A percentile compares a stretch with the other conserved stretches of the same genome.
Conservation (phyloP, 2,113 vertebrate species). For the Myrmecophaga tridactyla region DNA sequence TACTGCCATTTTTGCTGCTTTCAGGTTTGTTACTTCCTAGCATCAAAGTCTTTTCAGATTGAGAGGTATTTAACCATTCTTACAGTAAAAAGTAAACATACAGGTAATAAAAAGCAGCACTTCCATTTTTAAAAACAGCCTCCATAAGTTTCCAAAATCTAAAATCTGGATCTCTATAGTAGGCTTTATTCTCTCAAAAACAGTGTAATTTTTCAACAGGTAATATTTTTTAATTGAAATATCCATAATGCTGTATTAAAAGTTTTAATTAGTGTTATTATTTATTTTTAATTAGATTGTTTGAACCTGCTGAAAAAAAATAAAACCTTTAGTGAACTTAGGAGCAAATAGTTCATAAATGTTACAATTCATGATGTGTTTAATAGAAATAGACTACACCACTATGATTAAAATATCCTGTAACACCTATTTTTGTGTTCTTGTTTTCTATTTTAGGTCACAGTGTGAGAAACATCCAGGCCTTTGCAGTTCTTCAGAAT, state of each 20-base stretch:
- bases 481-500: conserved; percentile 96
- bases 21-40: neutral
- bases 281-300: conserved; percentile 47
- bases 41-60: neutral
- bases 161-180: neutral
- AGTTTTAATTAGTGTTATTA: neutral
- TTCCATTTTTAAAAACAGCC: too few relatives aligned
- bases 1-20: neutral
- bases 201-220: neutral
- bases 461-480: conserved; percentile 96
- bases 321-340: neutral
- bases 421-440: conserved; percentile 38
- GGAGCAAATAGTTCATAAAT: neutral
- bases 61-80: neutral
- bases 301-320: conserved; percentile 17
- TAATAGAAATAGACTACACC: neutral
- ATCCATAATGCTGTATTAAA: neutral
- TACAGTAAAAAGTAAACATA: neutral
- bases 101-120: neutral
- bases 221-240: neutral
- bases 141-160: neutral
- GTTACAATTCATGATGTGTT: neutral
- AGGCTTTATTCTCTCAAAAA: neutral
- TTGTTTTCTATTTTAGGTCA: conserved; percentile 84
- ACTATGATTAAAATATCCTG: neutral